Base-by-base conservation (phyloP, 2,888 invertebrate species). In the Chrysomela aeneicollis region DNA sequence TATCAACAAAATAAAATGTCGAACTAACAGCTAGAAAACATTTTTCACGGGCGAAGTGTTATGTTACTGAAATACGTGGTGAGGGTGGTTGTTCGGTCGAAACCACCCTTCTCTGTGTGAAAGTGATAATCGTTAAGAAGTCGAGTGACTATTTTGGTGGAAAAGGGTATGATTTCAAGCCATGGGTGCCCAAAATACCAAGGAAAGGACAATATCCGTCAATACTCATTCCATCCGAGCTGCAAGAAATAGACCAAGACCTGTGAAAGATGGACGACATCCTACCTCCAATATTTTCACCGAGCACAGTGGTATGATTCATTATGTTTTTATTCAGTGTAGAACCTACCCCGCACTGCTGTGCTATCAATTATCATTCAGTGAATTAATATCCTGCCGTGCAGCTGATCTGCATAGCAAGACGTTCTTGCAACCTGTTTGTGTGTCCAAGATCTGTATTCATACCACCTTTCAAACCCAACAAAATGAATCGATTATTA, bases 131-230 rank as follows among this genome's bases (percentile, higher is more conserved):
- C 60, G 68, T 53, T 60, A 68, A 77, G 79, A 80, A 76, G 81
- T 82, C 54, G 54, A 73, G 78, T 76, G 77, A 78, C 77, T 77
- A 77, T 77, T 74, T 76, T 82, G 76, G 81, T 82, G 80, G 78
- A 72, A 65, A 71, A 71, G 79, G 81, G 78, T 74, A 82, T 84
- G 84, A 79, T 79, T 83, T 79, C 81, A 81, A 83, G 85, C 82
- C 83, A 95, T 95, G 95, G 95, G 95, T 84, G 94, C 94, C 82
- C 95, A 95, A 88, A 95, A 94, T 87, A 93, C 92, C 83, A 95
- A 95, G 86, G 95, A 95, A 86, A 90, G 93, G 82, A 89, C 90
- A 79, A 87, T 90, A 79, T 88, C 89, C 79, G 86, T 87, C 82
- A 92, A 88, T 78, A 89, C 89, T 79, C 84, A 82, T 78, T 89